Evolutionary conservation across 2,888 invertebrate genomes (phyloP).

Genomic region (Ceramica pisi): DNA sequence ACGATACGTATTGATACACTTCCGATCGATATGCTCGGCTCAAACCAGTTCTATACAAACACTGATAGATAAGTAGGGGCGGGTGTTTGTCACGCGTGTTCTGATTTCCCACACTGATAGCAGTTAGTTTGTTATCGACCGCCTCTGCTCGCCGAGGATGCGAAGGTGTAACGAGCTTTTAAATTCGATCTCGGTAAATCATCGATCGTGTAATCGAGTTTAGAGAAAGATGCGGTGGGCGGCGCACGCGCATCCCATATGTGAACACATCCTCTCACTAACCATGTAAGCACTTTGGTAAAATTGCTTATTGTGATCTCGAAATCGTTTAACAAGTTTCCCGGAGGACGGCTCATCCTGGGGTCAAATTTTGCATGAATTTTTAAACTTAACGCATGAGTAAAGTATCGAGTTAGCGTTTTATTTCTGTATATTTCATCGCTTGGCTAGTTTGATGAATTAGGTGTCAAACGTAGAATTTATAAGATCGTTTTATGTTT

Average conservation of each 20-base stretch:
- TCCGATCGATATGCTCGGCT: constrained; percentile 68
- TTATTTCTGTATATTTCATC: constrained; percentile 63
- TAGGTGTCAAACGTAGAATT: constrained; percentile 74
- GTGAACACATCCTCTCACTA: constrained; percentile 86
- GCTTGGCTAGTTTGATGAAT: constrained; percentile 78
- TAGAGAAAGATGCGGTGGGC: constrained; percentile 88
- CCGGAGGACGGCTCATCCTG: constrained; percentile 88
- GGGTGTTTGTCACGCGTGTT: constrained; percentile 68
- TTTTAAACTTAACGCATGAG: constrained; percentile 71
- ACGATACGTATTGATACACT: constrained; percentile 70
- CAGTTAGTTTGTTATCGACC: constrained; percentile 68
- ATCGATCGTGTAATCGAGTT: constrained; percentile 89
- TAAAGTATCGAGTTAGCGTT: constrained; percentile 56
- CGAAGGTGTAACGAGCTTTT: constrained; percentile 84
- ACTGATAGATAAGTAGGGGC: constrained; percentile 65
- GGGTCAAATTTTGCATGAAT: constrained; percentile 84
- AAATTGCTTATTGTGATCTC: constrained; percentile 74
- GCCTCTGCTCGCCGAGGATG: constrained; percentile 75
- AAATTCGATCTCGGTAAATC: constrained; percentile 90
- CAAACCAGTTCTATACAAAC: constrained; percentile 67
- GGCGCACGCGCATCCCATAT: constrained; percentile 85
- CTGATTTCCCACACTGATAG: constrained; percentile 74
- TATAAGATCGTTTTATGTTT: constrained; percentile 68
- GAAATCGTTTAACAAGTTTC: constrained; percentile 70
- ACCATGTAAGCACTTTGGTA: constrained; percentile 76